Evolutionary conservation across 1,140 invertebrate species (phyloP), one percentile per base, ranked within the genome.

Genomic region (Drosophila orosa): DNA sequence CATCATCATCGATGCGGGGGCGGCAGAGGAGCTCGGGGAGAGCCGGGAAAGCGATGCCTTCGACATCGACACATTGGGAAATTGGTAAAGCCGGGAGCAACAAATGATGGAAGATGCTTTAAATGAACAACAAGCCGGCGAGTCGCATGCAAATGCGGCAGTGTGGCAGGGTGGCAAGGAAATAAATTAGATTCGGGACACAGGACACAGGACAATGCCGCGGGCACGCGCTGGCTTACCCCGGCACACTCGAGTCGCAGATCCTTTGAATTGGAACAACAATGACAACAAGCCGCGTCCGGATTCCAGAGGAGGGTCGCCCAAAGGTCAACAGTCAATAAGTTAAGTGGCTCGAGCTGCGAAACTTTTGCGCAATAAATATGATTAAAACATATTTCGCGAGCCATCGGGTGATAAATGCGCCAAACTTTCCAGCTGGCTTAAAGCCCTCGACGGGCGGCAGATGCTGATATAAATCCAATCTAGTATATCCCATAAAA

Each of bases 31-130:
- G 63, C 40, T 24, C 45, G 39, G 35, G 42, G 12, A 22, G 17
- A 22, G 48, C 33, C 19, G n/a, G 17, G 10, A 31, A 40, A 65
- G n/a, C 42, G 42, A 45, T 45, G 22, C 42, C 42, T 24, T 24
- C 42, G 42, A 5, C 37, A 74, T 73, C 83, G 75, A 45, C 45
- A 79, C 75, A 83, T 83, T 69, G 62, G 57, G 29, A 69, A 82
- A 78, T 63, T 67, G 61, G 40, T 72, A 71, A 52, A 40, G 75
- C 55, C 47, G 45, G 78, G 29, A 78, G 37, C 84, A 80, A 89
- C 84, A 87, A 87, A 87, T 90, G 82, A 90, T 80, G 71, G 72
- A 89, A 90, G 87, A 90, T 90, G 83, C 81, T 84, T 79, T 74
- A 91, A 91, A 91, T 91, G 87, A 90, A 90, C 80, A 91, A 82